Percentiles rank a stretch among this genome's conserved stretches.
phyloP scores from a whole-genome alignment of 2,113 vertebrate genomes.

The Vidua macroura region DNA sequence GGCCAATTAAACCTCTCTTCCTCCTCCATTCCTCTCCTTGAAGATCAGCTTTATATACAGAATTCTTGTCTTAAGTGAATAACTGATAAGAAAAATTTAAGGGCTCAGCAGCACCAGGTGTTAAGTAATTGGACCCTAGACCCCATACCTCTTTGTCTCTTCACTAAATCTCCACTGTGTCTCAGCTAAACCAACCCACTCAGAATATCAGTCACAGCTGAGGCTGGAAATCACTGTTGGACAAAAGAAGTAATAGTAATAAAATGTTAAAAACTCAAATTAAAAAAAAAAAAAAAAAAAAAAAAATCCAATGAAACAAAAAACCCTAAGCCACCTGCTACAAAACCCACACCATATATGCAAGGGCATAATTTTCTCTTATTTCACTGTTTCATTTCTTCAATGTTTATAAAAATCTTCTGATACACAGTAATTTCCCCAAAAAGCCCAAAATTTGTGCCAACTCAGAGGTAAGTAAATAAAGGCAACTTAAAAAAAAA shows the following conservation, averaged over 20 bases:
- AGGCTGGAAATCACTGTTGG: neutral
- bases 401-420: neutral
- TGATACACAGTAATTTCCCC: neutral
- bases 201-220: neutral
- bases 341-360: neutral
- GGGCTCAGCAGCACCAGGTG: neutral
- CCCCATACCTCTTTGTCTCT: neutral
- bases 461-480: neutral
- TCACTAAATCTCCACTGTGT: neutral
- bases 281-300: neutral
- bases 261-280: neutral
- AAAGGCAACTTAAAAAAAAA: neutral
- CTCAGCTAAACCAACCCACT: neutral
- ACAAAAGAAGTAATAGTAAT: neutral
- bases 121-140: constrained; percentile 28
- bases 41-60: constrained; percentile 54
- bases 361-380: neutral
- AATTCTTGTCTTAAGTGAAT: constrained; percentile 59
- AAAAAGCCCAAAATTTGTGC: neutral
- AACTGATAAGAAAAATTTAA: constrained; percentile 68
- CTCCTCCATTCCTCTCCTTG: no score
- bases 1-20: constrained; percentile 21
- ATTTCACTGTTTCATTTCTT: neutral
- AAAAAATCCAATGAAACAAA: neutral
- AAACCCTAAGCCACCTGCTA: neutral